Base-by-base conservation (phyloP, 2,113 vertebrate genomes). In the Paramisgurnus dabryanus region DNA sequence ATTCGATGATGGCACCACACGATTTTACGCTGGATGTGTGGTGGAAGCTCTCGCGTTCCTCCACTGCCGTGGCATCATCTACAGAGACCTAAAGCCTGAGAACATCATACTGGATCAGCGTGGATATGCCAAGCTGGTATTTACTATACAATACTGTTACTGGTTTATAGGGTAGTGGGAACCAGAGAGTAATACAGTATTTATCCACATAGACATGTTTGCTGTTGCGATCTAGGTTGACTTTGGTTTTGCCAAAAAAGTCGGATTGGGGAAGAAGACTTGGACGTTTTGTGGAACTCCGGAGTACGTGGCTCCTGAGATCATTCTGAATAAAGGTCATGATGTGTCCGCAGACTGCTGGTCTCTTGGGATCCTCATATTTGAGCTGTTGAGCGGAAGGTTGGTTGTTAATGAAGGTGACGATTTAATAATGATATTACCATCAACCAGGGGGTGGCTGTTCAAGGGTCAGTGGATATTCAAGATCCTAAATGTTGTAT, bases 251-350 rank as follows among this genome's bases (percentile, higher is more conserved):
- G 91, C 91, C 1, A 93, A 93, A 83, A 90, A 91, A 71, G 89
- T 93, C 45, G 92, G 91, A 50, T 86, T 91, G 67, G 91, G 91
- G 5, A 90, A 90, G 87, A 93, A 91, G 86, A 92, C 91, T 0
- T 92, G 91, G 91, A 92, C 91, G 0, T 92, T 92, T n/a, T 92
- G 91, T 65, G 91, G 91, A 34, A 92, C 91, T 7, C 91, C 91
- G 0, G 91, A 92, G 80, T 92, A 92, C 12, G 91, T 92, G 8
- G 91, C 91, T 11, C 91, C 91, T 0, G 91, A 92, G 82, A 89
- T 92, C 85, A 92, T 92, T 83, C 81, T 92, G 55, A 92, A 92
- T 78, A 91, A 91, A 76, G 91, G 91, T 7, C 91, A 92, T 39
- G 91, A 92, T 67, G 84, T 83, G 11, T 93, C 91, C 0, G 91